phyloP scores from a whole-genome alignment of 2,888 invertebrate genomes.

The Acleris holmiana region DNA sequence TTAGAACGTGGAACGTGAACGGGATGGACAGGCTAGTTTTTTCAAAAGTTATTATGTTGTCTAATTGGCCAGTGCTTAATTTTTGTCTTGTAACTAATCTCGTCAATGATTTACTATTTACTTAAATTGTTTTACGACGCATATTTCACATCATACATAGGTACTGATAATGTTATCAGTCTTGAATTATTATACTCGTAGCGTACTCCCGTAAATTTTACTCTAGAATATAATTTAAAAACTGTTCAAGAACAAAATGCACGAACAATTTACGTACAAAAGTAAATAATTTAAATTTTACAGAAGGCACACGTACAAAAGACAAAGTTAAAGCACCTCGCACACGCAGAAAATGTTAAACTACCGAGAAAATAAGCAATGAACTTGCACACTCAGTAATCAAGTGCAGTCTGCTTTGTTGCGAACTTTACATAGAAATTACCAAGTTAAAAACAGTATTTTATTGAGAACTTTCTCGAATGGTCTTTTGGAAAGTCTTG shows the following conservation, averaged over 20 bases:
- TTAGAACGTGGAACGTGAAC: no score
- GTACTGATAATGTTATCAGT: no score
- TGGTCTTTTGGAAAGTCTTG: conserved; percentile 35
- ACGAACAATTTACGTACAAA: conserved; percentile 28
- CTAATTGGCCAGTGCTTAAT: no score
- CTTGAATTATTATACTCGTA: no score
- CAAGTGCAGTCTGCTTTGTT: conserved; percentile 62
- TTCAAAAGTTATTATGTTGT: no score
- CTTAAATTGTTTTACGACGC: no score
- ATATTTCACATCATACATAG: no score
- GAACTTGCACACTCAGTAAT: conserved; percentile 59
- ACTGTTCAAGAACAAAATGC: conserved; percentile 20
- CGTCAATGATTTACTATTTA: no score
- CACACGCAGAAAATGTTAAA: conserved; percentile 71
- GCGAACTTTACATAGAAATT: conserved; percentile 66
- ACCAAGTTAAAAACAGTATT: conserved; percentile 60
- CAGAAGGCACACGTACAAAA: conserved; percentile 39
- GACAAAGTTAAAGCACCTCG: conserved; percentile 49
- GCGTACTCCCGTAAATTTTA: not conserved
- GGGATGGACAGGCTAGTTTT: no score
- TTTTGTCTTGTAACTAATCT: no score
- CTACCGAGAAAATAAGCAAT: conserved; percentile 72
- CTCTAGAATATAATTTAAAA: conserved; percentile 4
- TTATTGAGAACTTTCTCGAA: conserved; percentile 47
- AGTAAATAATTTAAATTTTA: conserved; percentile 34